Base-by-base conservation (phyloP, 1,140 invertebrate genomes). In the Procambarus clarkii region DNA sequence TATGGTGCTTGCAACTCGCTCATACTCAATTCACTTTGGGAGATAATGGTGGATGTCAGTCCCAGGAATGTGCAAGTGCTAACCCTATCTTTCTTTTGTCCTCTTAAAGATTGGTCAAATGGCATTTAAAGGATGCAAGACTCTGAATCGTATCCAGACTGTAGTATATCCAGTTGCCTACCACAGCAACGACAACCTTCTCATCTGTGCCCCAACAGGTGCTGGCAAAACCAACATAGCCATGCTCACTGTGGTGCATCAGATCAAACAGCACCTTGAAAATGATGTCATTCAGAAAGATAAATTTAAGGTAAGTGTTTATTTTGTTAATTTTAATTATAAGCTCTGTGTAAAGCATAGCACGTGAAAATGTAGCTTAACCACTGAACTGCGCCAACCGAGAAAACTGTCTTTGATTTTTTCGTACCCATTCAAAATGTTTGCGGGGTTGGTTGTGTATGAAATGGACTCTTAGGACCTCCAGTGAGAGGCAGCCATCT, bases 151-250 rank as follows among this genome's bases (percentile, higher is more conserved):
- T 86, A 99, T 99, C 92, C 99, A 99, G 94, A 98, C 98, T 0
- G 97, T 99, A 81, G 99, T 99, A 0, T 99, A 97, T 95, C 96
- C 98, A 77, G 96, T 98, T 3, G 99, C 99, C 0, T 99, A 99
- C 95, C 96, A 98, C 93, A 98, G 98, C 11, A 99, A 99, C 94
- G 98, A 99, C 94, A 99, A 99, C 95, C 95, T 99, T 93, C 94
- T 99, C 7, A 98, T 99, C 91, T 99, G 98, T 95, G 98, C 98
- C 0, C 98, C 98, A 0, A 99, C 98, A 2, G 98, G 98, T 34
- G 98, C 98, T 5, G 98, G 98, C 82, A 99, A 99, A 95, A 99
- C 99, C 0, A 99, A 99, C 94, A 98, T 99, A 91, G 99, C 99
- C 2, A 96, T 99, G 95, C 95, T 99, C 24, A 96, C 98, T 8